A percentile compares a stretch with the other conserved stretches of the same genome.
Evolutionary conservation across 1,140 invertebrate genomes (phyloP).

Genomic region (Rhyacophila brunnea): DNA sequence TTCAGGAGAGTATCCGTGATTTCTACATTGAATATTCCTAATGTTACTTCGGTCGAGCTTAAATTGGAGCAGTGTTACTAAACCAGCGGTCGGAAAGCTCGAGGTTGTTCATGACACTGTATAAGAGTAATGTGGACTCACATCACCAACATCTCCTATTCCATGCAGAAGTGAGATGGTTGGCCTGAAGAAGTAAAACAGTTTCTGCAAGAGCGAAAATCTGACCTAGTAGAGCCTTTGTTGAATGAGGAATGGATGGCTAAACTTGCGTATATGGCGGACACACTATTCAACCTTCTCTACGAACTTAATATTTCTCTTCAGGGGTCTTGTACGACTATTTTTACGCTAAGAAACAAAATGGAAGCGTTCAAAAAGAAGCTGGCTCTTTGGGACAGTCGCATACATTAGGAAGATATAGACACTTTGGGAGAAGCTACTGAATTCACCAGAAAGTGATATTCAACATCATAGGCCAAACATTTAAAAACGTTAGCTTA

Average conservation of each 20-base stretch:
- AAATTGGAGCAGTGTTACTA: too few relatives aligned
- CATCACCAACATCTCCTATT: slow-evolving; percentile 2
- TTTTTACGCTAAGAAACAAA: background rate
- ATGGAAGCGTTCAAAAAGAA: slow-evolving; percentile 5
- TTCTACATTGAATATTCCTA: too few relatives aligned
- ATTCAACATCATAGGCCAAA: background rate
- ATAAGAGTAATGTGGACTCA: slow-evolving; percentile 1
- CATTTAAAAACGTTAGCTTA: slow-evolving; percentile 2
- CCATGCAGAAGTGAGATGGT: background rate
- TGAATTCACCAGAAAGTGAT: background rate
- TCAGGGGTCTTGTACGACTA: background rate
- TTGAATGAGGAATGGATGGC: slow-evolving; percentile 11
- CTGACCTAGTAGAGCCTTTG: slow-evolving; percentile 11
- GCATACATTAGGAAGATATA: background rate
- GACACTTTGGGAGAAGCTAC: background rate
- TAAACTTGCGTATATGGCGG: slow-evolving; percentile 3
- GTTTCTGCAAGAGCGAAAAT: slow-evolving; percentile 13
- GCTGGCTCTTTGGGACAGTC: background rate
- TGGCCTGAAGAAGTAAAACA: slow-evolving; percentile 7
- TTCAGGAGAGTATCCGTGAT: too few relatives aligned
- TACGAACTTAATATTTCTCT: slow-evolving; percentile 10
- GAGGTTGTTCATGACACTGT: too few relatives aligned
- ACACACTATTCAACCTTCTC: background rate
- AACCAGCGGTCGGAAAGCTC: too few relatives aligned
- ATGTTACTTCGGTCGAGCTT: too few relatives aligned